Evolutionary conservation across 1,140 invertebrate species (phyloP).

Genomic region (Zaprionus davidi): DNA sequence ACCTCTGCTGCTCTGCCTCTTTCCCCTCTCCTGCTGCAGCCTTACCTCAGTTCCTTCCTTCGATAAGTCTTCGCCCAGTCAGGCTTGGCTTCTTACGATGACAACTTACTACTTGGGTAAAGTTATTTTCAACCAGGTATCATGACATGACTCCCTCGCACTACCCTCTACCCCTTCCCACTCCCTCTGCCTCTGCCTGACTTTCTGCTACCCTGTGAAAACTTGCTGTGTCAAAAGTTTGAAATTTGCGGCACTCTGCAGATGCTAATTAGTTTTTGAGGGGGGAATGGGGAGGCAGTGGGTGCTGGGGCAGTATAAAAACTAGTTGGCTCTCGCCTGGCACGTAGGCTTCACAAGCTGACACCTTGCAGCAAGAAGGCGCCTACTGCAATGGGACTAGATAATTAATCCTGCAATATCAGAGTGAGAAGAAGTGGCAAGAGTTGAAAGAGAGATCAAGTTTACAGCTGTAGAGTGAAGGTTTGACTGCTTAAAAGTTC

Average conservation of each 20-base stretch:
- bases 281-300: no score
- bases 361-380: constrained; percentile 37
- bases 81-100: constrained; percentile 47
- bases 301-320: constrained; percentile 8
- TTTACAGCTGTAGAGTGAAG: no score
- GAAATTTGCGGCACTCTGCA: constrained; percentile 53
- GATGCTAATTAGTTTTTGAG: constrained; percentile 63
- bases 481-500: no score
- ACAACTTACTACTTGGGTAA: constrained; percentile 50
- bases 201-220: constrained; percentile 12
- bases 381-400: neutral
- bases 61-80: constrained; percentile 14
- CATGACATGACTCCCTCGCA: constrained; percentile 36
- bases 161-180: neutral
- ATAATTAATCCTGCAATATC: constrained; percentile 12
- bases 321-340: constrained; percentile 38
- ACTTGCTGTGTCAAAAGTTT: constrained; percentile 40
- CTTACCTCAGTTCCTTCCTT: neutral
- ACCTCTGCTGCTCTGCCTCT: neutral
- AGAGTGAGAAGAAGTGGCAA: neutral
- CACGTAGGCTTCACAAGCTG: constrained; percentile 60
- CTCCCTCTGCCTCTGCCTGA: neutral
- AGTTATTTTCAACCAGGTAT: constrained; percentile 21
- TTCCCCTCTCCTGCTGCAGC: neutral
- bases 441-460: neutral